Conservation (phyloP, 2,113 vertebrate species). For the Microtus richardsoni region DNA sequence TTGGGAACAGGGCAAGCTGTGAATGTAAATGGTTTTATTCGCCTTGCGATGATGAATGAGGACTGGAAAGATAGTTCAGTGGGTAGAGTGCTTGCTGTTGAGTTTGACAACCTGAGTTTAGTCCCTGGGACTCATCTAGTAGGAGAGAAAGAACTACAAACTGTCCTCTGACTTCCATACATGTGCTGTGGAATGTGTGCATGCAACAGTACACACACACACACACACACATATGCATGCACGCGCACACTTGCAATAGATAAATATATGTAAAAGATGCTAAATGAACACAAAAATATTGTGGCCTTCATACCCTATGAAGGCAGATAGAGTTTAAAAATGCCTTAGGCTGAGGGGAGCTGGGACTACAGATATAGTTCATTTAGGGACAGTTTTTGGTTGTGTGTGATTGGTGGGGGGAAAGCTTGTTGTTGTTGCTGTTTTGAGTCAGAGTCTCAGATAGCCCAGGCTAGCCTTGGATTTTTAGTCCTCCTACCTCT, state of each 20-base stretch:
- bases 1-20: neutral
- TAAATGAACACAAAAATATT: neutral
- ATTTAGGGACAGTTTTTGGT: neutral
- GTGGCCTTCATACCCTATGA: neutral
- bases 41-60: neutral
- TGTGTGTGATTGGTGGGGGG: neutral
- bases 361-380: neutral
- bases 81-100: neutral
- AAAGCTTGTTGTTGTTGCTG: neutral
- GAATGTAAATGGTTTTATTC: neutral
- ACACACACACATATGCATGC: neutral
- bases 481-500: neutral
- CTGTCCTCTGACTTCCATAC: neutral
- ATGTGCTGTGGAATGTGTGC: neutral
- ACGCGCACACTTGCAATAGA: neutral
- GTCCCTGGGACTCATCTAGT: neutral
- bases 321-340: neutral
- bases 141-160: neutral
- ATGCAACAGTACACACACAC: neutral
- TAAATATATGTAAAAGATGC: neutral
- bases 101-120: neutral
- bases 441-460: neutral
- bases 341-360: neutral
- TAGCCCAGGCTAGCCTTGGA: neutral
- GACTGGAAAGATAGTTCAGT: neutral